A percentile compares a stretch with the other conserved stretches of the same genome.
phyloP scores from a whole-genome alignment of 2,888 invertebrate genomes.

The Xylota segnis region DNA sequence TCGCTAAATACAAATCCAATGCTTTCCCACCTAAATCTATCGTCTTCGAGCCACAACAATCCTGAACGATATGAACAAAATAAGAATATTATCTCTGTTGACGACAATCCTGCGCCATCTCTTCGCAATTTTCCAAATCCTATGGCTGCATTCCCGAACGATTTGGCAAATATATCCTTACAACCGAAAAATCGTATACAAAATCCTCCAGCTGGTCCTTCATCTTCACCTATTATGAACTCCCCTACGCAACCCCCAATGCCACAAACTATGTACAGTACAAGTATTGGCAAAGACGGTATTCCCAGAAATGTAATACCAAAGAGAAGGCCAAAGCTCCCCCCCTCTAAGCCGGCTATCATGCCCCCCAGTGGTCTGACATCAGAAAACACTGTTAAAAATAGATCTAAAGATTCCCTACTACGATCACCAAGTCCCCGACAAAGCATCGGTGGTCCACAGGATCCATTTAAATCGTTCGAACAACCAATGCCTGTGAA shows the following conservation, averaged over 20 bases:
- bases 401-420: constrained; percentile 30
- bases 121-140: constrained; percentile 47
- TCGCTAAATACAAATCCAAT: constrained; percentile 36
- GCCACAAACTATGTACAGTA: constrained; percentile 42
- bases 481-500: constrained; percentile 68
- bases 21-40: constrained; percentile 46
- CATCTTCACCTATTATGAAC: constrained; percentile 21
- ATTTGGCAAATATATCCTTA: constrained; percentile 32
- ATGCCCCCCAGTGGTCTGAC: neutral
- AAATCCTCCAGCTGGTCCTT: constrained; percentile 32
- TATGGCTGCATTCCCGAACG: constrained; percentile 51
- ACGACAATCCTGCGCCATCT: constrained; percentile 38
- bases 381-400: constrained; percentile 6
- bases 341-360: constrained; percentile 3
- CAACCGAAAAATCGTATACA: constrained; percentile 44
- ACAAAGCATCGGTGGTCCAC: constrained; percentile 16
- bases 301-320: constrained; percentile 41
- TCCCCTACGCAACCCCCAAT: constrained; percentile 35
- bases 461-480: constrained; percentile 45
- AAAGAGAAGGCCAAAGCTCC: constrained; percentile 34
- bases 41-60: constrained; percentile 22
- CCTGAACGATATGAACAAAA: constrained; percentile 53
- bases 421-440: constrained; percentile 44
- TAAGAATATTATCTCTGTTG: constrained; percentile 39
- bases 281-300: constrained; percentile 35